A percentile compares a stretch with the other conserved stretches of the same genome.
phyloP scores from a whole-genome alignment of 2,797 vertebrate species.

The Cynodonichthys magdalenae region DNA sequence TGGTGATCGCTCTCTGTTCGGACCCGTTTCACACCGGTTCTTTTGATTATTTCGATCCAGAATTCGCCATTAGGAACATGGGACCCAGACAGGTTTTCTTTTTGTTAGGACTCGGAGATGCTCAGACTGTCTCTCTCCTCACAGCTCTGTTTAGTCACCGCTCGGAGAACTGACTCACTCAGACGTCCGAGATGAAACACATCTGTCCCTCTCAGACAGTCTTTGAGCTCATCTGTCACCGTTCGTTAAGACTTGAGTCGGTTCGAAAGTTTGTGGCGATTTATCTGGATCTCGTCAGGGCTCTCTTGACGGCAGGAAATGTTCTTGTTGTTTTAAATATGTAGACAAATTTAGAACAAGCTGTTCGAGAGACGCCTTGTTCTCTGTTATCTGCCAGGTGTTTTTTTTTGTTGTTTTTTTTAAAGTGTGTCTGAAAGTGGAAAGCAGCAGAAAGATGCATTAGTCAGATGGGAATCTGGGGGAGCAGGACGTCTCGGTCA shows the following conservation, averaged over 20 bases:
- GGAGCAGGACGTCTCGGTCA: constrained; percentile 12
- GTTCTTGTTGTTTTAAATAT: constrained; percentile 48
- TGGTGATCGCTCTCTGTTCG: constrained; percentile 20
- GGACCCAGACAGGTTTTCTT: constrained; percentile 36
- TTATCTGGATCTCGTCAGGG: constrained; percentile 48
- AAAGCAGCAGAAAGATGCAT: constrained; percentile 34
- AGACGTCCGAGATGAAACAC: constrained; percentile 60
- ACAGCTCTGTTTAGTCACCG: constrained; percentile 40
- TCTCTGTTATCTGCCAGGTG: constrained; percentile 50
- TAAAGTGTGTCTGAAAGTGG: constrained; percentile 24
- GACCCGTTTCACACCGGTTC: constrained; percentile 45
- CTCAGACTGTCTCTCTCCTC: constrained; percentile 16
- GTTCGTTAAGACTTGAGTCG: constrained; percentile 42
- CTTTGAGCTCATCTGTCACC: constrained; percentile 50
- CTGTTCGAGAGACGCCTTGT: constrained; percentile 52
- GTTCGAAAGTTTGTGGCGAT: constrained; percentile 45
- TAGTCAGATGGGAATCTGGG: constrained; percentile 48
- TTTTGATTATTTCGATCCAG: constrained; percentile 33
- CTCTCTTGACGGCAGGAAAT: constrained; percentile 26
- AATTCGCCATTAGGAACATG: constrained; percentile 64
- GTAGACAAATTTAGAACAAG: constrained; percentile 59
- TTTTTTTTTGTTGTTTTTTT: constrained; percentile 26
- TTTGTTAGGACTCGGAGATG: constrained; percentile 41
- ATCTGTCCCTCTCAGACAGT: constrained; percentile 39
- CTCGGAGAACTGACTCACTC: constrained; percentile 47